Evolutionary conservation across 2,888 invertebrate species (phyloP).

Genomic region (Habrosyne pyritoides): DNA sequence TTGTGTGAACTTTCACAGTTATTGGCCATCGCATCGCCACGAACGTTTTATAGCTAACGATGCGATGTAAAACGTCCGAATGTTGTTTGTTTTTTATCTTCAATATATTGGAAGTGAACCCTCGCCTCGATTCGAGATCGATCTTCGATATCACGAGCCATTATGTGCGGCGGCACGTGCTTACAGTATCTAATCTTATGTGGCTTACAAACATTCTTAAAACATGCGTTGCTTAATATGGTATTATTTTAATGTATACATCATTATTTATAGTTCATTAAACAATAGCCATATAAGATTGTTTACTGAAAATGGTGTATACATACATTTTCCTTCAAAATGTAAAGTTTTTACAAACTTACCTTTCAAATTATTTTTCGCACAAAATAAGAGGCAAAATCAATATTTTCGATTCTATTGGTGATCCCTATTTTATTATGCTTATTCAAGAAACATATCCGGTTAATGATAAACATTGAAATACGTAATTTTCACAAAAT

Average conservation of each 20-base stretch:
- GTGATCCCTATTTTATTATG: no score
- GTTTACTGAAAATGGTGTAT: no score
- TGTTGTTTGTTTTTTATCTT: constrained; percentile 49
- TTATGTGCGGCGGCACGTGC: constrained; percentile 71
- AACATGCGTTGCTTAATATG: not conserved
- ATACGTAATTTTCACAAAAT: not conserved
- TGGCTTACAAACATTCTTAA: constrained; percentile 1
- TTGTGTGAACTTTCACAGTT: constrained; percentile 83
- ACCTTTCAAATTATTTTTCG: no score
- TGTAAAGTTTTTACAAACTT: no score
- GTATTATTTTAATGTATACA: no score
- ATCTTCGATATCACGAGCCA: constrained; percentile 45
- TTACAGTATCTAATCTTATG: constrained; percentile 20
- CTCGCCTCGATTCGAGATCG: constrained; percentile 46
- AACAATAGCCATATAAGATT: no score
- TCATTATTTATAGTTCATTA: no score
- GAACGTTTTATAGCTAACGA: constrained; percentile 60
- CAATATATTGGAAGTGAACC: constrained; percentile 34
- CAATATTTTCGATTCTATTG: no score
- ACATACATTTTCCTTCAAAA: no score
- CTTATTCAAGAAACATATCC: no score
- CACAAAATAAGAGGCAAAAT: no score
- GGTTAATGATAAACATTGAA: no score
- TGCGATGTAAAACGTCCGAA: constrained; percentile 44
- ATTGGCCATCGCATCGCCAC: constrained; percentile 49